phyloP scores from a whole-genome alignment of 2,797 vertebrate genomes.

The Podargus strigoides region DNA sequence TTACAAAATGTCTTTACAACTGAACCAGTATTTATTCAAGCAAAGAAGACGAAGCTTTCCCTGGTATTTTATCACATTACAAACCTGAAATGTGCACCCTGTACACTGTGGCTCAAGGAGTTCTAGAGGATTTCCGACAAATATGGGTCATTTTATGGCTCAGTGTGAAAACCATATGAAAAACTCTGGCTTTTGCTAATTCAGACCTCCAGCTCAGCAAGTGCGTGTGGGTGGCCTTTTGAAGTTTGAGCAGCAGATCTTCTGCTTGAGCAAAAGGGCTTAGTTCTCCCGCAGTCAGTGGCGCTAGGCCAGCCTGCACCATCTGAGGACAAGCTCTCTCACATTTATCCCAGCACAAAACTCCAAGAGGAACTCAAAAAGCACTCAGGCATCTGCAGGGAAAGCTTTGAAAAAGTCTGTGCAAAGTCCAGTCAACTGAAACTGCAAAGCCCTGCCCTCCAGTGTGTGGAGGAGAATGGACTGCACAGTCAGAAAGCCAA shows the following conservation, averaged over 20 bases:
- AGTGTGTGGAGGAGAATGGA: background rate
- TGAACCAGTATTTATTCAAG: background rate
- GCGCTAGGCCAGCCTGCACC: conserved; percentile 13
- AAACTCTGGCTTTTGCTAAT: conserved; percentile 28
- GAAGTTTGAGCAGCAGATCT: conserved; percentile 43
- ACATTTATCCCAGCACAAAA: conserved; percentile 32
- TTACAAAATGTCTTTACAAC: background rate
- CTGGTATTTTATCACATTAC: background rate
- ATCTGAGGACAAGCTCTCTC: conserved; percentile 12
- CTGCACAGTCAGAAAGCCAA: conserved; percentile 40
- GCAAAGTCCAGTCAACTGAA: conserved; percentile 28
- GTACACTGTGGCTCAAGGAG: background rate
- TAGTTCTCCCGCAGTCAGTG: background rate
- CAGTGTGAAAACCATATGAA: conserved; percentile 6
- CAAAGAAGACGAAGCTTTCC: background rate
- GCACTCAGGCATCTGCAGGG: background rate
- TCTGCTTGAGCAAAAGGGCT: conserved; percentile 28
- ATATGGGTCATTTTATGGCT: background rate
- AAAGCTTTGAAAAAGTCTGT: conserved; percentile 28
- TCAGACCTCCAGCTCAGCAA: conserved; percentile 49
- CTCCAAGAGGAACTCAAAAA: background rate
- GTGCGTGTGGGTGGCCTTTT: conserved; percentile 57
- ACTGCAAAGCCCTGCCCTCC: background rate
- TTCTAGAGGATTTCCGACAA: background rate
- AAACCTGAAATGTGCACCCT: background rate